These are phyloP conservation scores for Planococcus citri DNA, from an alignment of 1,140 invertebrate genomes.

Conservation along the genomic window DNA sequence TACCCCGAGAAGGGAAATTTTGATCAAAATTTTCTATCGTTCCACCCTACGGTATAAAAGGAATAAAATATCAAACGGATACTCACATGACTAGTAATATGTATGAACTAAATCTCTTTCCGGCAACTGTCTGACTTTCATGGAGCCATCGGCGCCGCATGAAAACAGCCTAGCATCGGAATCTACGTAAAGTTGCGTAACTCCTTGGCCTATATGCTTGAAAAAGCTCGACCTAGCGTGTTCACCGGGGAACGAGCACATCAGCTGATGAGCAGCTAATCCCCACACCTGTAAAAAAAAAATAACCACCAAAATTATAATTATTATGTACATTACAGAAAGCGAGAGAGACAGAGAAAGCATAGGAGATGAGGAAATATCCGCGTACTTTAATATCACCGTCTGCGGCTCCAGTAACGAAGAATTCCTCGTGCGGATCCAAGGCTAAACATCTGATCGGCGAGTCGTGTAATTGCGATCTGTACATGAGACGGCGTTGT, in stretches of 20 bases:
- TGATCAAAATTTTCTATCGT: too few relatives aligned
- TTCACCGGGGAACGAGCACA: constrained; percentile 82
- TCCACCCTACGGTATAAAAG: too few relatives aligned
- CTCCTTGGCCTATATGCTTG: constrained; percentile 90
- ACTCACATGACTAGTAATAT: constrained; percentile 16
- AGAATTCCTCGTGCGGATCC: constrained; percentile 90
- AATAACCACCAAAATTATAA: neutral
- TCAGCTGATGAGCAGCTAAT: constrained; percentile 61
- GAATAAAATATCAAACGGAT: neutral
- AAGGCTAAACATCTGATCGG: constrained; percentile 88
- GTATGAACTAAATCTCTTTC: constrained; percentile 22
- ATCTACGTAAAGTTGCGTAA: constrained; percentile 88
- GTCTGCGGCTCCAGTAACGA: constrained; percentile 94
- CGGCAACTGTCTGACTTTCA: constrained; percentile 48
- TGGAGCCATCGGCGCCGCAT: constrained; percentile 95
- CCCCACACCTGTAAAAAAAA: constrained; percentile 68
- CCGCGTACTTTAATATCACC: constrained; percentile 87
- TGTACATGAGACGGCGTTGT: constrained; percentile 55
- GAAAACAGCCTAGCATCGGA: constrained; percentile 78
- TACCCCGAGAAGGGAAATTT: too few relatives aligned
- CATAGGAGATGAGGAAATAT: neutral
- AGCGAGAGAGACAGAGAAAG: neutral
- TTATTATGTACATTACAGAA: neutral
- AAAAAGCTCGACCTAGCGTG: constrained; percentile 88
- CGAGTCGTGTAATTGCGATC: constrained; percentile 83